Base-by-base conservation (phyloP, 2,797 vertebrate species). In the Thamnophis elegans region DNA sequence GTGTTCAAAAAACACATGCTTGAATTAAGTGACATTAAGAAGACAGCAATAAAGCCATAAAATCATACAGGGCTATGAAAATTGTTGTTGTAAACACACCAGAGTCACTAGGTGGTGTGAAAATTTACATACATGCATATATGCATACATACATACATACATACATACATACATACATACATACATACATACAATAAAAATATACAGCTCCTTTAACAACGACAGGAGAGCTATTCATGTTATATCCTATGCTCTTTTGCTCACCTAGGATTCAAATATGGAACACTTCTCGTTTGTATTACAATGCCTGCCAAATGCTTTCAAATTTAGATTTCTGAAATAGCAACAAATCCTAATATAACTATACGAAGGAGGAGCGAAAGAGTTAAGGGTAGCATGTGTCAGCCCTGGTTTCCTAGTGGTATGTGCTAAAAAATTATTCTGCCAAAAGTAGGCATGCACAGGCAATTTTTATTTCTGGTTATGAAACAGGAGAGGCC, bases 401-500 rank as follows among this genome's bases (percentile, higher is more conserved):
- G 56, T 91, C 47, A 60, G 11, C 58, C 86, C 47, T 14, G 22
- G 32, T 85, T 88, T 88, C 92, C 55, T 88, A 91, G 59, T 91
- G 60, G 7, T 87, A 87, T 53, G 54, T n/a, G 88, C 86, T 55
- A 88, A 60, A 55, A 13, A 92, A 92, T 87, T 60, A 82, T 90
- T 55, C 56, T 82, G 91, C 85, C 91, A 56, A 56, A 85, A 65
- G 68, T 93, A 90, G 25, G 26, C 0, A 1, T 36, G 5, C 14
- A 7, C 10, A 89, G 87, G 6, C 62, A 89, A 85, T 90, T 91
- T 47, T 82, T 90, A n/a, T 47, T 90, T 92, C 89, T 92, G 54
- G 51, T 85, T 82, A 62, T 92, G 93, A 68, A 90, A 88, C 56
- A 28, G 18, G 36, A 90, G 85, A 94, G 90, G 56, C 22, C 91